Evolutionary conservation across 2,113 vertebrate genomes (phyloP).

Genomic region (Ictalurus furcatus): DNA sequence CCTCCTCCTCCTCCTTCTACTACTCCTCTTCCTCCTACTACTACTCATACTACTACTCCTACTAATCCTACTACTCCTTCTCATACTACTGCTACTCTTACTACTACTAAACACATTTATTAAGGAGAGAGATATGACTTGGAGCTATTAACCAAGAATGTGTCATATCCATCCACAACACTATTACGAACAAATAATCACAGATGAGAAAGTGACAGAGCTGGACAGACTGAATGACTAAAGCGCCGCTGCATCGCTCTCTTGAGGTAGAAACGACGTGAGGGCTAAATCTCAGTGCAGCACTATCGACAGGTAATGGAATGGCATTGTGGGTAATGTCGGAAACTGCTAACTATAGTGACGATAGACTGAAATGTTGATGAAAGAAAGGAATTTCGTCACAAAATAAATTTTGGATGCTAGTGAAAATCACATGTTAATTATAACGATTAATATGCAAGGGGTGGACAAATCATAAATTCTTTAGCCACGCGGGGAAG

Average conservation of each 20-base stretch:
- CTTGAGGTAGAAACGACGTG: background rate
- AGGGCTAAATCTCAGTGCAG: background rate
- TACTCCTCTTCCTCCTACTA: too few relatives aligned
- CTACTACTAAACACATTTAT: background rate
- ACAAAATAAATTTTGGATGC: too few relatives aligned
- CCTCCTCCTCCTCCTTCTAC: too few relatives aligned
- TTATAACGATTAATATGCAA: background rate
- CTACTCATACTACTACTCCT: too few relatives aligned
- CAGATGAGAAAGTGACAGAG: background rate
- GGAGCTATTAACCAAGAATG: background rate
- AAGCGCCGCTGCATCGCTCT: background rate
- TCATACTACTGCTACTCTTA: background rate
- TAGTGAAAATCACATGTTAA: too few relatives aligned
- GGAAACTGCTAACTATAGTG: background rate
- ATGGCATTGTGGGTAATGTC: background rate
- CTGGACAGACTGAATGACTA: background rate
- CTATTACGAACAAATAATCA: background rate
- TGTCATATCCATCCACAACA: background rate
- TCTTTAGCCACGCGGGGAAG: background rate
- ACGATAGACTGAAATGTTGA: background rate
- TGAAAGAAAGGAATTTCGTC: background rate
- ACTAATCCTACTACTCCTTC: too few relatives aligned
- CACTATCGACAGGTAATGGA: background rate
- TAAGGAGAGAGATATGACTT: background rate
- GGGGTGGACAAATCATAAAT: background rate